Percentiles rank a stretch among this genome's conserved stretches.
phyloP scores from a whole-genome alignment of 2,888 invertebrate species.

The Cyclophora albipunctata region DNA sequence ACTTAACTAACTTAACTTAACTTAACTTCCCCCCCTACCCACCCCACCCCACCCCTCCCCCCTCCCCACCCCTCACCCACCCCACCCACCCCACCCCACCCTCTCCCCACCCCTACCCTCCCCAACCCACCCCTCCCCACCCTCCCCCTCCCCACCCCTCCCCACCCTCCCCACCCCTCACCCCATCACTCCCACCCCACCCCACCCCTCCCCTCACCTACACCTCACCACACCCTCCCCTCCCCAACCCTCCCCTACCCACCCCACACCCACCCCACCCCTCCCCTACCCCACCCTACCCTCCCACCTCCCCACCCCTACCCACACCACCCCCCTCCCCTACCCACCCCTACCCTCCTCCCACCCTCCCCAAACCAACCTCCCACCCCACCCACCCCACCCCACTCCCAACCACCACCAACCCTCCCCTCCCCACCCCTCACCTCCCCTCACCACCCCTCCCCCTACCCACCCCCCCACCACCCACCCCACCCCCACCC shows the following conservation, averaged over 20 bases:
- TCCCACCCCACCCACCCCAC: constrained; percentile 7
- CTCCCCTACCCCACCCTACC: constrained; percentile 7
- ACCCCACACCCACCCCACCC: constrained; percentile 8
- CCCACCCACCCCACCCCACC: too few relatives aligned
- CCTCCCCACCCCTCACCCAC: too few relatives aligned
- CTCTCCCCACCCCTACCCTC: too few relatives aligned
- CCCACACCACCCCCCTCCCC: constrained; percentile 5
- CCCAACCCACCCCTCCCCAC: too few relatives aligned
- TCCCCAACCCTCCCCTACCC: constrained; percentile 10
- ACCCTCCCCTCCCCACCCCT: constrained; percentile 8
- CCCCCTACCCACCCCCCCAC: constrained; percentile 3
- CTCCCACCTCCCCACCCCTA: constrained; percentile 6
- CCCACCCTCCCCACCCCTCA: too few relatives aligned
- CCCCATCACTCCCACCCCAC: too few relatives aligned
- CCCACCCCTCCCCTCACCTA: too few relatives aligned
- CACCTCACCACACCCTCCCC: too few relatives aligned
- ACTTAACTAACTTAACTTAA: too few relatives aligned
- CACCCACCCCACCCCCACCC: background rate
- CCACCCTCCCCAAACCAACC: constrained; percentile 7
- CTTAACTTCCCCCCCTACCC: too few relatives aligned
- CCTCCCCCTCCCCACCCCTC: too few relatives aligned
- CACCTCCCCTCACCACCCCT: constrained; percentile 5
- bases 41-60: too few relatives aligned
- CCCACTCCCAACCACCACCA: constrained; percentile 7
- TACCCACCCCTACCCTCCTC: constrained; percentile 7